These are phyloP conservation scores for Dasyurus viverrinus DNA, from an alignment of 2,113 vertebrate genomes.

Conservation along the genomic window DNA sequence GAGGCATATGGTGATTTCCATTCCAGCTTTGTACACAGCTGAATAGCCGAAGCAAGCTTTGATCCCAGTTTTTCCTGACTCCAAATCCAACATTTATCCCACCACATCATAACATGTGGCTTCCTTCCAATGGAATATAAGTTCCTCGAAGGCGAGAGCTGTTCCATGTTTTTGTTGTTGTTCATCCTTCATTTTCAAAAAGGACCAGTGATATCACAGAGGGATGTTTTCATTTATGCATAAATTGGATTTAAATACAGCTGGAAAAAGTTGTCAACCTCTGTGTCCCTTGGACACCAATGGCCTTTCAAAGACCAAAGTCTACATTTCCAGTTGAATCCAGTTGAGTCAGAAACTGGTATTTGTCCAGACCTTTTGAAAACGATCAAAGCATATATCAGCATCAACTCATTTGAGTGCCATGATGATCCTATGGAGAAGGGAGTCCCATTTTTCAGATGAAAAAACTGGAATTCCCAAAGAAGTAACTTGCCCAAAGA, in stretches of 20 bases:
- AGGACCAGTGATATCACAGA: not conserved
- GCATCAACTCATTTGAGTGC: not conserved
- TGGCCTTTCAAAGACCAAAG: not conserved
- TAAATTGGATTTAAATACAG: not conserved
- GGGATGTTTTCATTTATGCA: not conserved
- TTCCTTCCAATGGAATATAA: not conserved
- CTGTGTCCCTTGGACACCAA: not conserved
- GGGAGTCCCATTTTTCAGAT: not conserved
- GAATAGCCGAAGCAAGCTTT: not conserved
- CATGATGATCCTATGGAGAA: not conserved
- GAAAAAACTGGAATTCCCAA: not conserved
- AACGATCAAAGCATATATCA: not conserved
- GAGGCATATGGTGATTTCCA: not conserved
- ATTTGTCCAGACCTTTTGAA: not conserved
- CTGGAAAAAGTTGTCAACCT: not conserved
- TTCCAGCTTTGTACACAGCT: not conserved
- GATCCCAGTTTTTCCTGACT: not conserved
- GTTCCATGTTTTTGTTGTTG: not conserved
- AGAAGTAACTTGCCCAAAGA: not conserved
- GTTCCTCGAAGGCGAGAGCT: not conserved
- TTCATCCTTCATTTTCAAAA: not conserved
- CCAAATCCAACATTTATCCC: not conserved
- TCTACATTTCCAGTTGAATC: not conserved
- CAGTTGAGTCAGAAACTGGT: not conserved
- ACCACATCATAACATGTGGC: not conserved